Evolutionary conservation across 2,888 invertebrate species (phyloP), one percentile per base, ranked within the genome.

Genomic region (Ennomos erosarius): DNA sequence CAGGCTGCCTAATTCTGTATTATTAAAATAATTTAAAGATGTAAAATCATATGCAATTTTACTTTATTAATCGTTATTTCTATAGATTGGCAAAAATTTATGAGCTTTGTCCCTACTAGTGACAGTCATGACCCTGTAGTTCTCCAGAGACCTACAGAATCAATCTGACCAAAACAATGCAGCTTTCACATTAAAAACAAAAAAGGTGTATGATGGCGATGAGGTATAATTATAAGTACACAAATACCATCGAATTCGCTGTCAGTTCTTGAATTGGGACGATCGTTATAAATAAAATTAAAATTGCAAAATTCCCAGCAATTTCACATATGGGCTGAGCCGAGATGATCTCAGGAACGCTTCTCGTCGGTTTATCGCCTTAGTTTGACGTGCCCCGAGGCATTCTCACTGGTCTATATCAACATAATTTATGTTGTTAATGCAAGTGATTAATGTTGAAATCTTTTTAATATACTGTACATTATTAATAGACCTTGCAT

Each of bases 251-350:
- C 26, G 13, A 34, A 60, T 39, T 38, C 77, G 75, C 77, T 67
- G 3, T 8, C 10, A 59, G 61, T 75, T 73, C 54, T 47, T 67
- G 50, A n/a, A 68, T 83, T 83, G 56, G 33, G 67, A 60, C 63
- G 61, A 61, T 81, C 79, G 84, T 87, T 89, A 90, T 88, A 90
- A 90, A 90, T 90, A 88, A 91, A 92, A 90, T 91, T 91, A 90
- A 92, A 92, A 92, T 92, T 91, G 88, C 88, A 90, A 91, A 90
- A 88, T 88, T 86, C 85, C 76, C 84, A 89, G 79, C 89, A 88
- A 90, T 91, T 90, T 90, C 90, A 89, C 90, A 90, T 90, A 90
- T 88, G 90, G 90, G 81, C 86, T 82, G 81, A 74, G 77, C 62
- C 70, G 77, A 89, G 90, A 91, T 88, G 86, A 90, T 90, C 92